Evolutionary conservation across 2,113 vertebrate species (phyloP).

Genomic region (Sturnus vulgaris): DNA sequence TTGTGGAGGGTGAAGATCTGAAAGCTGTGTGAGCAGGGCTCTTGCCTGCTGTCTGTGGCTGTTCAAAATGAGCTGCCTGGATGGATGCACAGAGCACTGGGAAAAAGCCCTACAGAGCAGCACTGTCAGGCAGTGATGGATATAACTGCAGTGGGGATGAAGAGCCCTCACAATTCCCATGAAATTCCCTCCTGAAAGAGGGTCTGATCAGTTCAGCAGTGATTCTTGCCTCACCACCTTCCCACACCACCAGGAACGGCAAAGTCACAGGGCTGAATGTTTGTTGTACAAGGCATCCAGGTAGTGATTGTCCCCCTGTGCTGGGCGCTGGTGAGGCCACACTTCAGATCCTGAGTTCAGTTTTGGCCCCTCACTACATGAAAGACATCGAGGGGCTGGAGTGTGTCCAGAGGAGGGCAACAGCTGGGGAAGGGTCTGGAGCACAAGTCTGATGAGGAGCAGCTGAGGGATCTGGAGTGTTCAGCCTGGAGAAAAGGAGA

Average conservation of each 20-base stretch:
- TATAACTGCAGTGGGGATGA: not conserved
- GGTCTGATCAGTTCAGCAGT: not conserved
- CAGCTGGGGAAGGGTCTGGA: not conserved
- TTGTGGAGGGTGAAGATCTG: not conserved
- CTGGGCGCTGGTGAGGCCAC: not conserved
- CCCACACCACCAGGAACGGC: not conserved
- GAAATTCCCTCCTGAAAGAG: not conserved
- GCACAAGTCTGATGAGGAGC: not conserved
- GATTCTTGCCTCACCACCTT: not conserved
- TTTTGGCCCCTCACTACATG: not conserved
- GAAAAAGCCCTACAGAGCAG: not conserved
- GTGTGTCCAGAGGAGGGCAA: accelerated
- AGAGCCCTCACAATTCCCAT: not conserved
- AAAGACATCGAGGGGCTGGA: not conserved
- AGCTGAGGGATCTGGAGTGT: not conserved
- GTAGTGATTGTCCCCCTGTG: not conserved
- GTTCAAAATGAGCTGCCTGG: not conserved
- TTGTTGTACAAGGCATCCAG: not conserved
- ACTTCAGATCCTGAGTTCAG: not conserved
- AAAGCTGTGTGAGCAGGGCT: not conserved
- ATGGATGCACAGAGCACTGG: not conserved
- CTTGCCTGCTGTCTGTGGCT: not conserved
- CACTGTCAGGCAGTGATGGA: not conserved
- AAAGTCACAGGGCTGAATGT: not conserved
- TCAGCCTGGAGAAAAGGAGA: not conserved